Conservation (phyloP, 2,797 vertebrate species). For the Threskiornis aethiopicus region DNA sequence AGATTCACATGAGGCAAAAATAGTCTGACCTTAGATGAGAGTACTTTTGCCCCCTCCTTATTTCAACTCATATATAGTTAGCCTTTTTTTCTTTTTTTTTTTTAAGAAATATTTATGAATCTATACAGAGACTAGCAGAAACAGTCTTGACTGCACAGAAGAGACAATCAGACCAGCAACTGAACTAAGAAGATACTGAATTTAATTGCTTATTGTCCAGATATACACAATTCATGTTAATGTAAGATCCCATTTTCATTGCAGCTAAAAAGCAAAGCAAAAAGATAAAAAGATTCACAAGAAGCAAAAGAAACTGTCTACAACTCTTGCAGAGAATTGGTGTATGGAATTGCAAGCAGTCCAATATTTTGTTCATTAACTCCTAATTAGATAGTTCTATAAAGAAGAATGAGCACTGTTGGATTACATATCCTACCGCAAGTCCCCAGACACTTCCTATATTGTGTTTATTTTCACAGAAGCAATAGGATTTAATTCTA, state of each 20-base stretch:
- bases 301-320: background rate
- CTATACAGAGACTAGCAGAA: background rate
- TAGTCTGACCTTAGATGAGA: background rate
- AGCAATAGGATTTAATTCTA: constrained; percentile 31
- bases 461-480: constrained; percentile 31
- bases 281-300: background rate
- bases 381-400: constrained; percentile 32
- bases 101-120: background rate
- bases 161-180: background rate
- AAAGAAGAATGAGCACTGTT: constrained; percentile 25
- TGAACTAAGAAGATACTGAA: background rate
- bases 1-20: background rate
- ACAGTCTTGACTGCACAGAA: background rate
- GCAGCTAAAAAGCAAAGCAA: background rate
- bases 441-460: background rate
- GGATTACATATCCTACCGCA: background rate
- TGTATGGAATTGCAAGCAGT: background rate
- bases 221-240: background rate
- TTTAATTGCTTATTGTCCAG: background rate
- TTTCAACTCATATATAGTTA: background rate
- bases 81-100: background rate
- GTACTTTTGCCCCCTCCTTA: background rate
- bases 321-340: background rate
- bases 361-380: constrained; percentile 24
- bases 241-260: background rate